phyloP scores from a whole-genome alignment of 2,888 invertebrate species.

The Odontocerum albicorne region DNA sequence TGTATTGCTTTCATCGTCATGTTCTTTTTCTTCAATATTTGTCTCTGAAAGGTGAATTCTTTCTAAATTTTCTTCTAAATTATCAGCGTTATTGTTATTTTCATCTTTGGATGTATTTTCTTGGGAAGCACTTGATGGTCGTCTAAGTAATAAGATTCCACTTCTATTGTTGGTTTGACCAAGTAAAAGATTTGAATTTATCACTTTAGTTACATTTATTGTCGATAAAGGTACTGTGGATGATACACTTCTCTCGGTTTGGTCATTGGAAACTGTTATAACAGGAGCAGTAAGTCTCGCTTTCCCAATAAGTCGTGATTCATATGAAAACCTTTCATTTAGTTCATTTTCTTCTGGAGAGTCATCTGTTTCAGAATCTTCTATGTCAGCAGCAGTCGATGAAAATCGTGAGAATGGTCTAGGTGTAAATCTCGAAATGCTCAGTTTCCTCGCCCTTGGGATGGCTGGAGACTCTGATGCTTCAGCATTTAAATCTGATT shows the following conservation, averaged over 20 bases:
- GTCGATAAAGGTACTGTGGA: slow-evolving; percentile 6
- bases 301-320: slow-evolving; percentile 23
- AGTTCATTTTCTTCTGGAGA: slow-evolving; percentile 31
- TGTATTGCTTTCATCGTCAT: slow-evolving; percentile 41
- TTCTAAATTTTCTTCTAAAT: slow-evolving; percentile 46
- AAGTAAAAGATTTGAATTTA: slow-evolving; percentile 32
- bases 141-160: slow-evolving; percentile 35
- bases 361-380: slow-evolving; percentile 14
- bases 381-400: slow-evolving; percentile 7
- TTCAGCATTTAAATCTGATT: slow-evolving; percentile 28
- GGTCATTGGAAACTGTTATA: slow-evolving; percentile 26
- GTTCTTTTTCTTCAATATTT: slow-evolving; percentile 54
- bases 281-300: slow-evolving; percentile 30
- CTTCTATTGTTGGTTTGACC: slow-evolving; percentile 33
- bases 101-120: slow-evolving; percentile 40
- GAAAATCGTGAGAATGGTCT: slow-evolving; percentile 48
- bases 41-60: slow-evolving; percentile 54
- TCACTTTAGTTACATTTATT: slow-evolving; percentile 33
- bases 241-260: neutral
- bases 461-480: slow-evolving; percentile 28
- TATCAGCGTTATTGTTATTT: slow-evolving; percentile 36
- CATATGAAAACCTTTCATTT: slow-evolving; percentile 22
- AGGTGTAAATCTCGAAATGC: slow-evolving; percentile 48
- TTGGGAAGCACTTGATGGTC: slow-evolving; percentile 42
- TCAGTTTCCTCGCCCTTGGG: slow-evolving; percentile 39